These are phyloP conservation scores for Aphelenchoides fujianensis DNA, from an alignment of 1,140 invertebrate species.

Conservation along the genomic window DNA sequence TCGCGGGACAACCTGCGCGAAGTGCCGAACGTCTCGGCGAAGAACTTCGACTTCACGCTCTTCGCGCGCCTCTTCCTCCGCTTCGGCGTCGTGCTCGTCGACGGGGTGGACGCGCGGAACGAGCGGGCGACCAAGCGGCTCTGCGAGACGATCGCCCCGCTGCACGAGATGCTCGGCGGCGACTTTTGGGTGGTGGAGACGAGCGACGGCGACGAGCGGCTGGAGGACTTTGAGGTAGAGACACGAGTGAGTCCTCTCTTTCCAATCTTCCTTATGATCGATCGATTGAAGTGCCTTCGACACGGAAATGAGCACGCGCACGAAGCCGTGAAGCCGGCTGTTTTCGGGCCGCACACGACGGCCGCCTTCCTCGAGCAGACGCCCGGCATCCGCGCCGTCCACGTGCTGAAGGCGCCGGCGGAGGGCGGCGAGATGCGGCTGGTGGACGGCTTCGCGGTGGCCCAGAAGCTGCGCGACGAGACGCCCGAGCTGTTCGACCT, in stretches of 20 bases:
- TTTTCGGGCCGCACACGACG: constrained; percentile 68
- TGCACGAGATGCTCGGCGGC: constrained; percentile 53
- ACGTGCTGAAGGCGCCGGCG: constrained; percentile 66
- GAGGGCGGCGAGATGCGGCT: constrained; percentile 71
- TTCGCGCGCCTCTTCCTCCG: constrained; percentile 46
- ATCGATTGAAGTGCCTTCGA: no score
- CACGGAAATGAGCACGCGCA: constrained; percentile 67
- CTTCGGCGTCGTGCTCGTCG: constrained; percentile 50
- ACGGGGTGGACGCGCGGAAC: constrained; percentile 45
- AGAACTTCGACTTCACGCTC: constrained; percentile 40
- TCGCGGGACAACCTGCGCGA: constrained; percentile 22
- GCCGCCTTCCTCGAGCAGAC: constrained; percentile 73
- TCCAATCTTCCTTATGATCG: no score
- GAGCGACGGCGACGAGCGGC: background rate
- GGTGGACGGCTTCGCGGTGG: constrained; percentile 72
- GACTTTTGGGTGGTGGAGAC: constrained; percentile 47
- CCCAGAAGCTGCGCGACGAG: constrained; percentile 66
- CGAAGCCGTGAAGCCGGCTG: constrained; percentile 69
- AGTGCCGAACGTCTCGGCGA: constrained; percentile 35
- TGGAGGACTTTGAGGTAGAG: background rate
- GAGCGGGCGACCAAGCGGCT: constrained; percentile 47
- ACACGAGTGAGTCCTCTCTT: constrained; percentile 5
- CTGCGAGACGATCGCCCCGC: constrained; percentile 46
- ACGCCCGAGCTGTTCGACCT: constrained; percentile 67
- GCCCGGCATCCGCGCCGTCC: constrained; percentile 67